Evolutionary conservation across 1,140 invertebrate species (phyloP).

Genomic region (Cylas formicarius): DNA sequence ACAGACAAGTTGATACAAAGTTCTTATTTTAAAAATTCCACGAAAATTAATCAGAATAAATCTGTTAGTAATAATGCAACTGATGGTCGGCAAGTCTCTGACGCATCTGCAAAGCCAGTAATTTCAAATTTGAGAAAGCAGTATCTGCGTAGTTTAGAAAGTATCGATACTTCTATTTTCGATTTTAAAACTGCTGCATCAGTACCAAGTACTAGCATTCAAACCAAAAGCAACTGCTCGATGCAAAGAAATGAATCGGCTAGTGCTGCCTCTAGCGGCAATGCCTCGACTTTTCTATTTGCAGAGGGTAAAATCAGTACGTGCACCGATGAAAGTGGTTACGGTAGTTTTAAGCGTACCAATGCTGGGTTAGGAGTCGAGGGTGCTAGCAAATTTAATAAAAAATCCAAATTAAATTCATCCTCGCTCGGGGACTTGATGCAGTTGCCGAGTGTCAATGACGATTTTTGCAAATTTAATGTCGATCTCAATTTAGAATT

Average conservation of each 20-base stretch:
- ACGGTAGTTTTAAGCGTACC: background rate
- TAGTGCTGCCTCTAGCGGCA: background rate
- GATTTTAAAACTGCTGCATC: too few relatives aligned
- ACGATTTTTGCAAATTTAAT: slow-evolving; percentile 20
- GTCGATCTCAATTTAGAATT: slow-evolving; percentile 12
- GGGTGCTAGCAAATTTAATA: slow-evolving; percentile 2
- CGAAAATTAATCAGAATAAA: too few relatives aligned
- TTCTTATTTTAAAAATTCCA: background rate
- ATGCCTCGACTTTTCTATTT: background rate
- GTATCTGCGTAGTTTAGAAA: too few relatives aligned
- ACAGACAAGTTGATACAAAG: background rate
- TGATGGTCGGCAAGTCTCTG: background rate
- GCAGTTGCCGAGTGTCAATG: slow-evolving; percentile 26
- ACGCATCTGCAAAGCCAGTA: slow-evolving; percentile 4
- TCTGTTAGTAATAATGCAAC: background rate
- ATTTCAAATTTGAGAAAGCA: slow-evolving; percentile 5
- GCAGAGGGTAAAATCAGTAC: background rate
- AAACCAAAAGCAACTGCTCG: too few relatives aligned
- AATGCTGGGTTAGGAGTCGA: background rate
- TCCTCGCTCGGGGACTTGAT: slow-evolving; percentile 7
- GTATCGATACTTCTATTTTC: too few relatives aligned
- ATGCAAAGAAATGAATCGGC: slow-evolving; percentile 4
- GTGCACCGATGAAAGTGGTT: background rate
- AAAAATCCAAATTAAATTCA: slow-evolving; percentile 12
- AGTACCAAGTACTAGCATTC: too few relatives aligned